These are phyloP conservation scores for Hypsopygia costalis DNA, from an alignment of 2,888 invertebrate genomes.

Conservation along the genomic window DNA sequence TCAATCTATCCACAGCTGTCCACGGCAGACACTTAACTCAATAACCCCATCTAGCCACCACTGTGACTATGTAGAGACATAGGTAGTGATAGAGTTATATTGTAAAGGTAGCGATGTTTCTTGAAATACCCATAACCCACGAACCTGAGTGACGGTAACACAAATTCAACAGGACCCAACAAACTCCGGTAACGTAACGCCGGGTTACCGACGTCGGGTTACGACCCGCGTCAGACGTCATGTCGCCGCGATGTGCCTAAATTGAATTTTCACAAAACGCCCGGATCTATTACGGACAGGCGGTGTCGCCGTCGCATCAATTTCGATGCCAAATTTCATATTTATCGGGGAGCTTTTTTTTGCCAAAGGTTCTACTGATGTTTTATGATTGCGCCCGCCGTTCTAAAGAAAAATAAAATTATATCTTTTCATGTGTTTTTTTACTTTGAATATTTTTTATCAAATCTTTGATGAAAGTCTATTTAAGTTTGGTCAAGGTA, in stretches of 20 bases:
- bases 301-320: constrained; percentile 43
- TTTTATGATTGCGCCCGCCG: constrained; percentile 5
- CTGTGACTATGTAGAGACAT: no score
- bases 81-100: no score
- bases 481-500: no score
- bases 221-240: constrained; percentile 28
- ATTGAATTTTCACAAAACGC: constrained; percentile 50
- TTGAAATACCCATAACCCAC: background rate
- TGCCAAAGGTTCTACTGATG: constrained; percentile 15
- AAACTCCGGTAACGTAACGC: constrained; percentile 2
- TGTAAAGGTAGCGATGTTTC: no score
- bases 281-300: constrained; percentile 43
- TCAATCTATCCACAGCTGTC: no score
- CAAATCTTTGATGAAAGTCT: no score
- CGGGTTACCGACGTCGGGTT: background rate
- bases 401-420: no score
- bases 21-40: no score
- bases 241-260: constrained; percentile 36
- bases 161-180: constrained; percentile 1
- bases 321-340: constrained; percentile 50
- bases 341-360: constrained; percentile 29
- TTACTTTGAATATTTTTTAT: no score
- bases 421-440: no score
- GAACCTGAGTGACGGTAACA: background rate
- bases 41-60: no score